phyloP scores from a whole-genome alignment of 1,140 invertebrate genomes.

The Drosophila sucinea region DNA sequence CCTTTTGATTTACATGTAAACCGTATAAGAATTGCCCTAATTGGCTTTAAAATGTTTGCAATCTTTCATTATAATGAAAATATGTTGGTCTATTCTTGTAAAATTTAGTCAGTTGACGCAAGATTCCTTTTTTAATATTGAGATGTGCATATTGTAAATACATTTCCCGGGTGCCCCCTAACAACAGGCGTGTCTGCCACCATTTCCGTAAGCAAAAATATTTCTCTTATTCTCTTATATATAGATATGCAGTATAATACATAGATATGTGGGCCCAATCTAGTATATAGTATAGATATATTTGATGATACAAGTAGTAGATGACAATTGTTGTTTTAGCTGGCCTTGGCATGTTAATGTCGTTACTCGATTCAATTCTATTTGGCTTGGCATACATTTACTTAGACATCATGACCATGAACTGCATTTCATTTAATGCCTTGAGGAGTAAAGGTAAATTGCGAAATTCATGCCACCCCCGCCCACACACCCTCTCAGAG shows the following conservation, averaged over 20 bases:
- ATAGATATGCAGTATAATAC: conserved; percentile 9
- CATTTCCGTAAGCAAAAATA: conserved; percentile 45
- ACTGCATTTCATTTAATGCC: conserved; percentile 9
- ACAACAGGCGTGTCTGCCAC: conserved; percentile 29
- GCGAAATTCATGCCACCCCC: background rate
- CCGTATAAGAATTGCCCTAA: too few species aligned
- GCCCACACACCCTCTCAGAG: background rate
- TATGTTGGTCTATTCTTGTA: background rate
- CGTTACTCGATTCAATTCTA: conserved; percentile 40
- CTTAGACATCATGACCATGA: conserved; percentile 5
- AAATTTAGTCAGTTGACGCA: conserved; percentile 47
- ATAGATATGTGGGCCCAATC: conserved; percentile 12
- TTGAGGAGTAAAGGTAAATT: background rate
- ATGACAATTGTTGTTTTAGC: conserved; percentile 68
- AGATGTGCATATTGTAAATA: conserved; percentile 4
- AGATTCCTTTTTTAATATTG: conserved; percentile 25
- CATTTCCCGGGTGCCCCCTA: conserved; percentile 8
- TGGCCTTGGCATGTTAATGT: conserved; percentile 59
- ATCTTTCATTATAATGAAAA: too few species aligned
- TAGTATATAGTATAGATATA: conserved; percentile 37
- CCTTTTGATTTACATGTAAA: too few species aligned
- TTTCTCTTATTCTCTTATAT: conserved; percentile 15
- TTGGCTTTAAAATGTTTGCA: too few species aligned
- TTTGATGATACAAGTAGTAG: conserved; percentile 54
- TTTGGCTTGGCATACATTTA: conserved; percentile 29